These are phyloP conservation scores for Atrina japonica DNA, from an alignment of 2,888 invertebrate genomes.

Conservation along the genomic window DNA sequence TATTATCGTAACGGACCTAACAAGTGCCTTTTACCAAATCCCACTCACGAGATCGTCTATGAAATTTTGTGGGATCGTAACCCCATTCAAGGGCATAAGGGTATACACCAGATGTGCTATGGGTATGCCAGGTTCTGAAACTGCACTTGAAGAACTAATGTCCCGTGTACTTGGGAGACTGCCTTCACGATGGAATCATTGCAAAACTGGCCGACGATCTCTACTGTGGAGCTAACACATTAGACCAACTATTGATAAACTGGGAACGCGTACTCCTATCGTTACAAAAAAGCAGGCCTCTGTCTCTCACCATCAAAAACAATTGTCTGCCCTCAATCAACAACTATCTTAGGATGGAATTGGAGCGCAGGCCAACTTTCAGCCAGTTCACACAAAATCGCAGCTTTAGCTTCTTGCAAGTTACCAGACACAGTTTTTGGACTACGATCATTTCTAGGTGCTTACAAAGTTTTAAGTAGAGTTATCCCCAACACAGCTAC, in stretches of 20 bases:
- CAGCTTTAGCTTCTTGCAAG: not conserved
- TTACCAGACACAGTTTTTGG: constrained; percentile 47
- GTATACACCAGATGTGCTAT: constrained; percentile 61
- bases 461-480: constrained; percentile 48
- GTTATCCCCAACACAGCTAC: constrained; percentile 40
- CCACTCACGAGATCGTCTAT: constrained; percentile 49
- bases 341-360: constrained; percentile 51
- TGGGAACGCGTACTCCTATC: constrained; percentile 41
- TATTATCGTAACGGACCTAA: constrained; percentile 52
- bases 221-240: constrained; percentile 54
- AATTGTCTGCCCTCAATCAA: constrained; percentile 37
- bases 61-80: constrained; percentile 61
- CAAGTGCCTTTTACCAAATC: constrained; percentile 57
- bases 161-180: constrained; percentile 51
- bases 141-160: constrained; percentile 60
- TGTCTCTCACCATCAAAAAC: constrained; percentile 49
- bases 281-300: constrained; percentile 30
- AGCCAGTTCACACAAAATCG: not conserved
- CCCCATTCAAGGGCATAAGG: constrained; percentile 53
- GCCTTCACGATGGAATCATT: constrained; percentile 47
- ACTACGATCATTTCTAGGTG: constrained; percentile 54
- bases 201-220: constrained; percentile 59
- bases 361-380: constrained; percentile 48
- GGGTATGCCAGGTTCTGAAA: constrained; percentile 64
- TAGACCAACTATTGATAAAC: constrained; percentile 41